Evolutionary conservation across 1,140 invertebrate genomes (phyloP), one percentile per base, ranked within the genome.

Genomic region (Leptopilina clavipes): DNA sequence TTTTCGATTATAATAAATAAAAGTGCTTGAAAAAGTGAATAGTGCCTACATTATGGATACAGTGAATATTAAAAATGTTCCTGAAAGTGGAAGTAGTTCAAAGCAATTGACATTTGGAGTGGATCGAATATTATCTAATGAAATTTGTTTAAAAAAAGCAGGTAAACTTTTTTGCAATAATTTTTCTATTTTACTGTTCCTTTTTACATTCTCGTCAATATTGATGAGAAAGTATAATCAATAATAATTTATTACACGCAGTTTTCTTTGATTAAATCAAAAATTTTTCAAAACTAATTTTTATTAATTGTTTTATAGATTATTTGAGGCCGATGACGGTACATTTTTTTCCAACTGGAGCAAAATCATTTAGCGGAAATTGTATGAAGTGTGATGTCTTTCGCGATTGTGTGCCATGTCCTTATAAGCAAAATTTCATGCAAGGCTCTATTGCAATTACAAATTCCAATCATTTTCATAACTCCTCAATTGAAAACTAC

Each of bases 41-140:
- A 54, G n/a, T n/a, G n/a, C n/a, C n/a, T n/a, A n/a, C n/a, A 40
- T 59, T 45, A 84, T 83, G 78, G 77, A 79, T 37, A 70, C 37
- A 12, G 11, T 73, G 3, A 74, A 74, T 48, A 81, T 79, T 17
- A 72, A 76, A 65, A 71, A 70, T 11, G 44, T 18, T 74, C 71
- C 76, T 54, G 43, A 18, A 40, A 71, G 3, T 31, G 19, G 76
- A 79, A 70, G 74, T 71, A 56, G n/a, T 59, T 83, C 81, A 0
- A 87, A 84, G 56, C 80, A 85, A 37, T 83, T 92, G 11, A 91
- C 91, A 78, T 92, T 92, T 80, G 89, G 92, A 8, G 85, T 92
- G 1, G 91, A 92, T 37, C 83, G 90, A n/a, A 92, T 92, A 82
- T 78, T 92, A 19, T 89, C 91, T 0, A 86, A 86, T 19, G 89